Evolutionary conservation across 2,888 invertebrate species (phyloP).

Genomic region (Apodemia mormo): DNA sequence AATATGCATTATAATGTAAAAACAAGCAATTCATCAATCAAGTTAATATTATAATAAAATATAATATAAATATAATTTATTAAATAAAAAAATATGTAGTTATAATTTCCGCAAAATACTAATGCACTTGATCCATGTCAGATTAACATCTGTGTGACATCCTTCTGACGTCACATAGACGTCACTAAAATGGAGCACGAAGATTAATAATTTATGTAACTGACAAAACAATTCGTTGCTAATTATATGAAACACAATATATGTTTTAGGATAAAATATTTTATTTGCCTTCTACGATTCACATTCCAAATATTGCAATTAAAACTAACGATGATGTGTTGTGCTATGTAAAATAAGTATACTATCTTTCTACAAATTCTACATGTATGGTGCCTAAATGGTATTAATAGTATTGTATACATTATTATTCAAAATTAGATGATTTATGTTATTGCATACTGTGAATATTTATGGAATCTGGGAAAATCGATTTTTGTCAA

Average conservation of each 20-base stretch:
- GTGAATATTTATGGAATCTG: not conserved
- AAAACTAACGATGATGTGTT: not conserved
- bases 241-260: not conserved
- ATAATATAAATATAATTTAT: too few relatives aligned
- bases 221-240: not conserved
- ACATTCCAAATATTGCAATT: slow-evolving; percentile 5
- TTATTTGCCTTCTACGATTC: not conserved
- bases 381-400: slow-evolving; percentile 40
- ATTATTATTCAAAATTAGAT: slow-evolving; percentile 2
- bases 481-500: slow-evolving; percentile 1
- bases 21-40: too few relatives aligned
- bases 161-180: not conserved
- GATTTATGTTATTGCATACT: not conserved
- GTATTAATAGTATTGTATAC: slow-evolving; percentile 20
- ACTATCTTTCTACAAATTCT: slow-evolving; percentile 28
- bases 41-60: too few relatives aligned
- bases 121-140: too few relatives aligned
- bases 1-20: too few relatives aligned
- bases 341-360: slow-evolving; percentile 13
- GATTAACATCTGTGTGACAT: too few relatives aligned
- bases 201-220: slow-evolving; percentile 6
- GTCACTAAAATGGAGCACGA: not conserved
- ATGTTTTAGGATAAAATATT: not conserved
- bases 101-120: too few relatives aligned
- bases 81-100: too few relatives aligned